Conservation (phyloP, 2,113 vertebrate genomes). For the Rhegmatorhina hoffmannsi region DNA sequence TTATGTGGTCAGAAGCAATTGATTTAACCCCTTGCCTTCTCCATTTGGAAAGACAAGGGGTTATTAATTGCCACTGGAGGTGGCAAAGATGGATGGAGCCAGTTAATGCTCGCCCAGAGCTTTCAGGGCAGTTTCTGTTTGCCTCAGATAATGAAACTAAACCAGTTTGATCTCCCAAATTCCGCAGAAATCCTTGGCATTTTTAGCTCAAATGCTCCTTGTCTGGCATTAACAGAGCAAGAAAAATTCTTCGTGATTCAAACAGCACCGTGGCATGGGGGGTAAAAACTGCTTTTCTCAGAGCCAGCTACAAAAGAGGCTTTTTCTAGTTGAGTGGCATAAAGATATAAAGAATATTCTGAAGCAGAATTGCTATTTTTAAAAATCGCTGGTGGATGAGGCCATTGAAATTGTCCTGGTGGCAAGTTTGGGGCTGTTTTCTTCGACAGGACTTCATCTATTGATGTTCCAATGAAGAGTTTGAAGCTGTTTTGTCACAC, state of each 20-base stretch:
- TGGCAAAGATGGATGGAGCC: background rate
- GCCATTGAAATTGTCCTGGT: background rate
- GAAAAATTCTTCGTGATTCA: background rate
- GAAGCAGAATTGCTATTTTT: background rate
- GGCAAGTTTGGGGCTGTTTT: rapidly evolving
- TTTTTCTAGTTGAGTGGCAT: too few relatives aligned
- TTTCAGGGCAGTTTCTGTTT: background rate
- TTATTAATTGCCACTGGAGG: background rate
- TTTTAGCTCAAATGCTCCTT: background rate
- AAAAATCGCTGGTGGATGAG: background rate
- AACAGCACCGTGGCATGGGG: background rate
- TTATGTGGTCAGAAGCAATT: slow-evolving; percentile 41
- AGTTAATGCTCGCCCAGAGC: background rate
- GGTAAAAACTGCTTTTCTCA: background rate
- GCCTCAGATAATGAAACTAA: background rate
- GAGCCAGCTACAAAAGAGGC: background rate
- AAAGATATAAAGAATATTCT: background rate
- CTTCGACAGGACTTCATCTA: background rate
- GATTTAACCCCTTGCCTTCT: slow-evolving; percentile 9
- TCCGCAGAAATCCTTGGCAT: background rate
- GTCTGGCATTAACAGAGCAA: background rate
- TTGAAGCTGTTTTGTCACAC: background rate
- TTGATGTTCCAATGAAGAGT: background rate
- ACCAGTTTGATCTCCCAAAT: background rate
- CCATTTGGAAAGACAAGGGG: background rate